Evolutionary conservation across 2,888 invertebrate genomes (phyloP), one percentile per base, ranked within the genome.

Genomic region (Dasysyrphus tricinctus): DNA sequence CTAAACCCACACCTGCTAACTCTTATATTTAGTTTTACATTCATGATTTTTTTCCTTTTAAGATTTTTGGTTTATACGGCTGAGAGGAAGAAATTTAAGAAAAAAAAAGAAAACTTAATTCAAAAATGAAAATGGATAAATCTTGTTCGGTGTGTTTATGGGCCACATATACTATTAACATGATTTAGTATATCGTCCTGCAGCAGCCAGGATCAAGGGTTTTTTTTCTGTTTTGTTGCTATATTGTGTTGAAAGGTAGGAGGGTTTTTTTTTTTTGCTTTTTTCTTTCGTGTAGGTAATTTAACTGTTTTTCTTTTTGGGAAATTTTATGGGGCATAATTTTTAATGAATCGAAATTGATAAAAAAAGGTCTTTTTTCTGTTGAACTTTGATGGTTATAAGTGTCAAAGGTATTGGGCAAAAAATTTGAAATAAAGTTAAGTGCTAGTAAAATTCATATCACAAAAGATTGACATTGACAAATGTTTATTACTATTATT

Each of bases 101-200:
- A 24, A 16, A 44, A 42, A 14, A 67, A 67, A 47, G 47, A 67
- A 69, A 69, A 37, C n/a, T 69, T 11, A 69, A 69, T 39, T 39
- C 39, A 29, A 29, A 69, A 54, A 69, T 39, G 39, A 54, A 69
- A 69, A 69, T 69, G 69, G 69, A 69, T 69, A 69, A 69, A 54
- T 69, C 69, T 69, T 69, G 69, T 69, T 69, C 39, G 69, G 54
- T 37, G 69, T 69, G 51, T 54, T 54, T 69, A 54, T 69, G 67
- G 11, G 49, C 49, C 67, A 67, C 67, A 34, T 67, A 67, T 67
- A 67, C 49, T 67, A 34, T 49, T 67, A 67, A 67, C 49, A 67
- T 67, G 67, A 67, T 67, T 67, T 67, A 67, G 34, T 49, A 29
- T 44, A 29, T 44, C 0, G 5, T 8, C n/a, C 34, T 24, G 24